Percentiles rank a stretch among this genome's conserved stretches.
phyloP scores from a whole-genome alignment of 2,888 invertebrate genomes.

The Callimorpha dominula region DNA sequence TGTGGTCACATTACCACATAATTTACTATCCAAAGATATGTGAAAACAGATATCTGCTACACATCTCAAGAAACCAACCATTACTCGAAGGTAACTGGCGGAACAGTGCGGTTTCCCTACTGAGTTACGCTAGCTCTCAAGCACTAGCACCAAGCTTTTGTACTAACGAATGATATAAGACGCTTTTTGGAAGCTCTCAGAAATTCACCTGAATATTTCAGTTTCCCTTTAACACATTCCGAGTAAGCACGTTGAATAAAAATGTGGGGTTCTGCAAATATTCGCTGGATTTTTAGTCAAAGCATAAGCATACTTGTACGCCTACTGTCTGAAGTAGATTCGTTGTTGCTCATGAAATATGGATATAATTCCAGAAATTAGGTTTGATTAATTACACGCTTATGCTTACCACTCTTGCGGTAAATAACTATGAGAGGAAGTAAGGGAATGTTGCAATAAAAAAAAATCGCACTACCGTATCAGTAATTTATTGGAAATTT shows the following conservation, averaged over 20 bases:
- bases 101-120: conserved; percentile 9
- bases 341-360: background rate
- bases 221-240: conserved; percentile 19
- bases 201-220: conserved; percentile 29
- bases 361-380: too few relatives aligned
- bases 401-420: too few relatives aligned
- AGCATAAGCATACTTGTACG: background rate
- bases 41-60: conserved; percentile 22
- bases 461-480: too few relatives aligned
- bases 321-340: background rate
- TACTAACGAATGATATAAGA: conserved; percentile 26
- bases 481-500: too few relatives aligned
- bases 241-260: background rate
- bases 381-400: background rate
- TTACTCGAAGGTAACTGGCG: conserved; percentile 36
- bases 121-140: conserved; percentile 21
- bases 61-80: conserved; percentile 28
- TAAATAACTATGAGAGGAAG: too few relatives aligned
- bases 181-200: conserved; percentile 4
- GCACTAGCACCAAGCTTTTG: conserved; percentile 15
- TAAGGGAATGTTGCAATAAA: too few relatives aligned
- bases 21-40: conserved; percentile 19
- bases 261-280: background rate
- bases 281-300: background rate
- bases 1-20: conserved; percentile 11